Percentiles rank a stretch among this genome's conserved stretches.
Evolutionary conservation across 1,140 invertebrate genomes (phyloP).

Genomic region (Drosophila miranda): DNA sequence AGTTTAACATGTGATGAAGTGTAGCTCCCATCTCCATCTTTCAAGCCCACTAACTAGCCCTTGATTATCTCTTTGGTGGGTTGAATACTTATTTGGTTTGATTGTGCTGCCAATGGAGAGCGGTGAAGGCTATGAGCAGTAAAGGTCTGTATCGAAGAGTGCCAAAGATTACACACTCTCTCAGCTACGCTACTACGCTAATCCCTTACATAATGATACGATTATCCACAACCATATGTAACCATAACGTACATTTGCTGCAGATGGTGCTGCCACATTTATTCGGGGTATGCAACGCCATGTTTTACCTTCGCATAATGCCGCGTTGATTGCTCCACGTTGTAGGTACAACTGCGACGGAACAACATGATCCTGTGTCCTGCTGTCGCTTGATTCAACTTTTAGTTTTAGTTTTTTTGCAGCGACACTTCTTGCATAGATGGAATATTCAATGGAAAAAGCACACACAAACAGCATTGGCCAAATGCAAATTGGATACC

Average conservation of each 20-base stretch:
- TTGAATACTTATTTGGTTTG: too few relatives aligned
- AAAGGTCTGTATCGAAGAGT: too few relatives aligned
- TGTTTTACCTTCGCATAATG: slow-evolving; percentile 80
- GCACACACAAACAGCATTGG: slow-evolving; percentile 19
- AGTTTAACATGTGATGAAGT: too few relatives aligned
- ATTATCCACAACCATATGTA: too few relatives aligned
- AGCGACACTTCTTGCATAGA: slow-evolving; percentile 34
- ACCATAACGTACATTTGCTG: slow-evolving; percentile 45
- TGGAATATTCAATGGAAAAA: slow-evolving; percentile 31
- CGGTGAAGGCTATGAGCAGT: too few relatives aligned
- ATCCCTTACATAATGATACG: too few relatives aligned
- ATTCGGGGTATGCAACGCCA: slow-evolving; percentile 41
- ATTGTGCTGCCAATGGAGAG: too few relatives aligned
- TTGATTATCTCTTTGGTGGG: too few relatives aligned
- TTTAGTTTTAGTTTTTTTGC: slow-evolving; percentile 23
- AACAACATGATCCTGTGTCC: slow-evolving; percentile 59
- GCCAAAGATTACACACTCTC: too few relatives aligned
- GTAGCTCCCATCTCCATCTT: too few relatives aligned
- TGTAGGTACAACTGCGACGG: slow-evolving; percentile 75
- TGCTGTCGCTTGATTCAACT: slow-evolving; percentile 2
- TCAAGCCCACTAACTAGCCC: too few relatives aligned
- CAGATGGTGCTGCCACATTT: slow-evolving; percentile 27
- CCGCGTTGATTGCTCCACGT: slow-evolving; percentile 79
- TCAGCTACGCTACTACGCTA: too few relatives aligned
- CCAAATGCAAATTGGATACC: slow-evolving; percentile 39